Evolutionary conservation across 2,888 invertebrate genomes (phyloP), one percentile per base, ranked within the genome.

Genomic region (Eilema depressum): DNA sequence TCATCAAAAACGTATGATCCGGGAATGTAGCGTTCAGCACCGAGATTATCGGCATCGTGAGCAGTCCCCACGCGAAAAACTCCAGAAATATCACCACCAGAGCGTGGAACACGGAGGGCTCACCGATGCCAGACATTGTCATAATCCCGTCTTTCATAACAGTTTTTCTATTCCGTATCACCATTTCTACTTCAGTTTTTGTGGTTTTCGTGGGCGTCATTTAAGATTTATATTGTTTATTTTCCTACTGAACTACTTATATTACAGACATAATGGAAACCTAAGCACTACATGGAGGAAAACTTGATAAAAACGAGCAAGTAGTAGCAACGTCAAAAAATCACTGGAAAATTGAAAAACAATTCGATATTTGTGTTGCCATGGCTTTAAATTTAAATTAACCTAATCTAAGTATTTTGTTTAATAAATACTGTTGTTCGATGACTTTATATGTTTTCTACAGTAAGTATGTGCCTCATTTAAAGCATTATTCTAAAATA

Each of bases 41-140:
- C 83, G 96, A 95, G 91, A 99, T 99, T 88, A 99, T 98, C 73
- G 99, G 99, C 97, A 99, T 98, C 78, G 99, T 99, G 80, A 99
- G 96, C 82, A 99, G 96, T 69, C 99, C 99, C 99, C 99, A 99
- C 82, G 99, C 99, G 96, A 99, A 99, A 96, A 99, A 99, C 96
- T 99, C 99, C 94, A 99, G 96, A 96, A 99, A 99, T 95, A 99
- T 99, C 88, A 99, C 99, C 90, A 99, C 98, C 92, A 99, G 96
- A 77, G 99, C 99, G 97, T 99, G 99, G 95, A 99, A 99, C 78
- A 99, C 98, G 91, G 98, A 99, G 78, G 99, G 99, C 92, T 98
- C 98, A 80, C 99, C 99, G 90, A 99, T 97, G 83, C 98, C 98
- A 85, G 96, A 96, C 96, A 97, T 97, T 95, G 98, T 98, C 95